Percentiles rank a stretch among this genome's conserved stretches.
Evolutionary conservation across 2,113 vertebrate genomes (phyloP).

Genomic region (Myiopsitta monachus): DNA sequence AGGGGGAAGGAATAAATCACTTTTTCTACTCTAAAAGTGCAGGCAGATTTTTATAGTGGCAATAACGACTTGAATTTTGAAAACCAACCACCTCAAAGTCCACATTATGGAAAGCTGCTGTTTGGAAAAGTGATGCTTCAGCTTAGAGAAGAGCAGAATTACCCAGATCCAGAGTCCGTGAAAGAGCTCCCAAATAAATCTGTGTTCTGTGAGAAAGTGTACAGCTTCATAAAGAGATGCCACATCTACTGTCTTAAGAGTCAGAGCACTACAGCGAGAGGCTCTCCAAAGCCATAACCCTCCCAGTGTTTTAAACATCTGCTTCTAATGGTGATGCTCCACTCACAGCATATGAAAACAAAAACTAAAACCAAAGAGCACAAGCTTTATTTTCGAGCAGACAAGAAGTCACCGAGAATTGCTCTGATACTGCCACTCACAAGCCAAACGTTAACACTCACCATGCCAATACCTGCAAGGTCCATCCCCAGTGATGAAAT

Average conservation of each 20-base stretch:
- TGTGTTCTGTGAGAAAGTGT: not conserved
- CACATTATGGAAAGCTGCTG: not conserved
- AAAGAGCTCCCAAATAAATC: not conserved
- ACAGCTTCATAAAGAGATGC: not conserved
- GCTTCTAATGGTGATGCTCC: not conserved
- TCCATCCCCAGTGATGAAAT: not conserved
- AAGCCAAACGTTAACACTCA: accelerated
- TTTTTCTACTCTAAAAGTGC: not conserved
- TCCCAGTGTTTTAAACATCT: not conserved
- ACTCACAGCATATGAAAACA: not conserved
- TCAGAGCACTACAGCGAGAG: accelerated
- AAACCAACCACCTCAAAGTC: not conserved
- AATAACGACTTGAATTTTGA: not conserved
- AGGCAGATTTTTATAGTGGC: not conserved
- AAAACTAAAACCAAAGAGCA: not conserved
- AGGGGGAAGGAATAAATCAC: not conserved
- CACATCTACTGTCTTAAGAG: not conserved
- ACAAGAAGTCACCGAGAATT: not conserved
- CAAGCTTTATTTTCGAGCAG: not conserved
- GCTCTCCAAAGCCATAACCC: not conserved
- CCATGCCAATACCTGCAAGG: not conserved
- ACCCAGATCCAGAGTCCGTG: not conserved
- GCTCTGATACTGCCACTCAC: not conserved
- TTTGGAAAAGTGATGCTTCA: not conserved
- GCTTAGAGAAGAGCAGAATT: not conserved